Evolutionary conservation across 2,113 vertebrate genomes (phyloP).

Genomic region (Passer domesticus): DNA sequence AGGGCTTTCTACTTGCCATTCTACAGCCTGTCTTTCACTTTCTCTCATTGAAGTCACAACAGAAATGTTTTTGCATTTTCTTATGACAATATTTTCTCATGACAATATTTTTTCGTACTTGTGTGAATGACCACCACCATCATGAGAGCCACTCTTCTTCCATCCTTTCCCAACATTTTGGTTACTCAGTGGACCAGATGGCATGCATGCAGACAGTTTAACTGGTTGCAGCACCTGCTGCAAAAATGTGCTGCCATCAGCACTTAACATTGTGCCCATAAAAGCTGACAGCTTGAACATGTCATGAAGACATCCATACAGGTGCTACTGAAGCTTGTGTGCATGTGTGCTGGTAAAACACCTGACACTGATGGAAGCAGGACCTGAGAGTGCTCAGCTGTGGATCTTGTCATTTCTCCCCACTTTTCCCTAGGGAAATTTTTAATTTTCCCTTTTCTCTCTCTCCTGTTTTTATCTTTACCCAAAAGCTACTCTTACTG

Average conservation of each 20-base stretch:
- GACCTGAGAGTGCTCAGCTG: neutral
- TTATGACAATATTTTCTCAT: neutral
- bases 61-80: neutral
- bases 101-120: neutral
- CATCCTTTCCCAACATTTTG: neutral
- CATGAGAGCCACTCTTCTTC: neutral
- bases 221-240: neutral
- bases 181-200: neutral
- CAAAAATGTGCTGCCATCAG: neutral
- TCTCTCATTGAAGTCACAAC: neutral
- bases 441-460: neutral
- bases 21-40: neutral
- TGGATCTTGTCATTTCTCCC: neutral
- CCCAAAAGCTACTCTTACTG: neutral
- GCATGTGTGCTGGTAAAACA: neutral
- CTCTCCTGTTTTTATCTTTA: neutral
- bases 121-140: fast-evolving
- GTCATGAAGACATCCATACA: neutral
- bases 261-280: neutral
- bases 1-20: neutral
- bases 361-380: neutral
- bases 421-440: neutral
- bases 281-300: neutral
- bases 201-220: neutral
- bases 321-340: neutral